Base-by-base conservation (phyloP, 2,888 invertebrate genomes). In the Melinaea marsaeus region DNA sequence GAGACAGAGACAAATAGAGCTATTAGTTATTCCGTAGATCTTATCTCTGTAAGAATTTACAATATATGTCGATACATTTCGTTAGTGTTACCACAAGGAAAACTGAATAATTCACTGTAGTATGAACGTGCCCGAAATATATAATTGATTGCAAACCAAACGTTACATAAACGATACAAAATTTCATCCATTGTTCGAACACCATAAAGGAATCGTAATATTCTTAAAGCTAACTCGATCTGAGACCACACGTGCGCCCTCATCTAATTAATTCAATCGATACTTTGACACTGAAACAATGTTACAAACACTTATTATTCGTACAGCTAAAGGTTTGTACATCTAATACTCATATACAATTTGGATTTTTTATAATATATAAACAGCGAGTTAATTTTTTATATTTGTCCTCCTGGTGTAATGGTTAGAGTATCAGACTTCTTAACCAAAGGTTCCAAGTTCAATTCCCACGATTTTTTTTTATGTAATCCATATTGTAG, bases 211-310 rank as follows among this genome's bases (percentile, higher is more conserved):
- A 75, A 76, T 78, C 71, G 80, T 88, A 81, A 74, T 47, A 57
- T 60, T 76, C 80, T 79, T 81, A 76, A 76, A 81, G 74, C 77
- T 82, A 85, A 82, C 74, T 69, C 70, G 76, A 74, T 80, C 81
- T 78, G 80, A 79, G 89, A 86, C 90, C 90, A 86, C 89, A 88
- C 89, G 84, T 82, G 84, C 76, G 83, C 84, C 84, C 84, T 80
- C 86, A 90, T 90, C 86, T 83, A 84, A 90, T 90, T 90, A 90
- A 90, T 88, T 89, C 90, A 83, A 84, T 84, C 82, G 85, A 86
- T 87, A 86, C 84, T 82, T 81, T 85, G 80, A 85, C 81, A 82
- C 81, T 81, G 77, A 83, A 85, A 84, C 86, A 85, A 85, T 80
- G 83, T 80, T 79, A 75, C 80, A 74, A 79, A 82, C 79, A 76